Percentiles rank a stretch among this genome's conserved stretches.
phyloP scores from a whole-genome alignment of 2,888 invertebrate species.

The Zygothrica quintamaculata region DNA sequence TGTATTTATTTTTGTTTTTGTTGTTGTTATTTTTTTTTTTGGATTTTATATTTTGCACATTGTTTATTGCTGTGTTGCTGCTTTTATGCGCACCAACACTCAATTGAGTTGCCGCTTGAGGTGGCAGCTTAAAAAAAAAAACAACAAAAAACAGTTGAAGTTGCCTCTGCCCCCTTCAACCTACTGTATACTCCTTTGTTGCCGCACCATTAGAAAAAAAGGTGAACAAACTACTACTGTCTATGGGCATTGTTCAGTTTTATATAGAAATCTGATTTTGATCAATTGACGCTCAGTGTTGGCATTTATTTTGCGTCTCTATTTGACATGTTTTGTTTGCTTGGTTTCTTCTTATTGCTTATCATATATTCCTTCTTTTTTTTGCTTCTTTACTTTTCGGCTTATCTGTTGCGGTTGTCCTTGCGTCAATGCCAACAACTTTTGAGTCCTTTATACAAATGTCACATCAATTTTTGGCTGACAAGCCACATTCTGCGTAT shows the following conservation, averaged over 20 bases:
- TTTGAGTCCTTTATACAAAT: slow-evolving; percentile 61
- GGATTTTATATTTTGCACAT: slow-evolving; percentile 56
- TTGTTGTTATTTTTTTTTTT: slow-evolving; percentile 22
- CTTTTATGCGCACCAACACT: slow-evolving; percentile 49
- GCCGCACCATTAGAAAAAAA: slow-evolving; percentile 33
- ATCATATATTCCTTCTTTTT: too few species aligned
- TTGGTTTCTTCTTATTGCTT: slow-evolving; percentile 21
- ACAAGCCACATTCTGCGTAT: slow-evolving; percentile 39
- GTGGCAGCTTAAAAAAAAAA: slow-evolving; percentile 37
- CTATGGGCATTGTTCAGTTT: slow-evolving; percentile 26
- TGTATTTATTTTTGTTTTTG: too few species aligned
- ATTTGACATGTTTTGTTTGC: slow-evolving; percentile 36
- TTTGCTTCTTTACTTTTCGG: slow-evolving; percentile 26
- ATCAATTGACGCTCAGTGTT: slow-evolving; percentile 51
- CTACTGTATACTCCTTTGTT: background rate
- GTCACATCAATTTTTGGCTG: slow-evolving; percentile 59
- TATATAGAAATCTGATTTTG: slow-evolving; percentile 41
- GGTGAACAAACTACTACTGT: slow-evolving; percentile 65
- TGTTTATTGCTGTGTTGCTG: slow-evolving; percentile 58
- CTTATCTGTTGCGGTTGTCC: slow-evolving; percentile 69
- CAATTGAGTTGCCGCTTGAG: slow-evolving; percentile 56
- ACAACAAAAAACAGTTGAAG: slow-evolving; percentile 21
- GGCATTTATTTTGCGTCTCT: slow-evolving; percentile 61
- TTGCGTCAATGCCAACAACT: slow-evolving; percentile 17
- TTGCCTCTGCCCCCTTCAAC: background rate